Evolutionary conservation across 2,888 invertebrate species (phyloP).

Genomic region (Eupithecia insigniata): DNA sequence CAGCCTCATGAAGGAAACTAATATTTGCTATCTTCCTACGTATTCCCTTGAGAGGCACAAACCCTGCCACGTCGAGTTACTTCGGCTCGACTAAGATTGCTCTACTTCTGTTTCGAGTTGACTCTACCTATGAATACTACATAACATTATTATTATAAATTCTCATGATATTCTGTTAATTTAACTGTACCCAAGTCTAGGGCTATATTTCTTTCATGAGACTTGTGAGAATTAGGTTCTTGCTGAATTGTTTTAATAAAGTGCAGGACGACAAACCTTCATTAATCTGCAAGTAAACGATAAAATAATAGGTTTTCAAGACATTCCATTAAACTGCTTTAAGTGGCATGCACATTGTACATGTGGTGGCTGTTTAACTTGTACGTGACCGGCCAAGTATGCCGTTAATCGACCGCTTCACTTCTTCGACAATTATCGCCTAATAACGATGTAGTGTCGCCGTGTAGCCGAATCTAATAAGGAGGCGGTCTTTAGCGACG

Average conservation of each 20-base stretch:
- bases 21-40: slow-evolving; percentile 78
- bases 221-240: not conserved
- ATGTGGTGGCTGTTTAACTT: slow-evolving; percentile 65
- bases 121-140: slow-evolving; percentile 25
- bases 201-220: not conserved
- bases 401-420: slow-evolving; percentile 82
- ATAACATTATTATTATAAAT: not conserved
- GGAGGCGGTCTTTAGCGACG: slow-evolving; percentile 65
- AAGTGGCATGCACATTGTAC: slow-evolving; percentile 54
- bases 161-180: not conserved
- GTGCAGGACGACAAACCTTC: not conserved
- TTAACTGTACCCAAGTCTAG: not conserved
- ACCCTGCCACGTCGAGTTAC: slow-evolving; percentile 70
- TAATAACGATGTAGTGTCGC: slow-evolving; percentile 74
- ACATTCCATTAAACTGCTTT: slow-evolving; percentile 43
- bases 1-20: slow-evolving; percentile 71
- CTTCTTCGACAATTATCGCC: slow-evolving; percentile 78
- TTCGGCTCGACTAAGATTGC: slow-evolving; percentile 69
- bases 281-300: slow-evolving; percentile 26
- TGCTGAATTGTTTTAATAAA: slow-evolving; percentile 1
- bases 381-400: slow-evolving; percentile 59
- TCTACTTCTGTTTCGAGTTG: slow-evolving; percentile 41
- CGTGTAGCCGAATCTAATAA: slow-evolving; percentile 77
- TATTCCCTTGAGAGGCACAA: slow-evolving; percentile 70
- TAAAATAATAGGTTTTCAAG: slow-evolving; percentile 45